Percentiles rank a stretch among this genome's conserved stretches.
phyloP scores from a whole-genome alignment of 2,113 vertebrate genomes.

The Chamaea fasciata region DNA sequence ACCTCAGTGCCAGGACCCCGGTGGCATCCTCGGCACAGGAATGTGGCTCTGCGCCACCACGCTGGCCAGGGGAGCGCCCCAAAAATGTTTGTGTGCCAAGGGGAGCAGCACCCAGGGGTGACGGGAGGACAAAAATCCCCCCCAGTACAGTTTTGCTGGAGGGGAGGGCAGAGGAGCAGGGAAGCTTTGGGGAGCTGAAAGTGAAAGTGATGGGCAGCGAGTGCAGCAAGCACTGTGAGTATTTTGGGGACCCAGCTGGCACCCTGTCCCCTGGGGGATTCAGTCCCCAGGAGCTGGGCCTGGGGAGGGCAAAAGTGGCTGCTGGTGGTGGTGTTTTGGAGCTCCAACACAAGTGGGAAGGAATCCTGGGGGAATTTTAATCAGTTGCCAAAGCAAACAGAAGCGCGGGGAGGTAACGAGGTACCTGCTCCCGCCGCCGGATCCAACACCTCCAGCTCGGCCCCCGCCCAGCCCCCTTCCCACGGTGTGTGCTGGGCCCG shows the following conservation, averaged over 20 bases:
- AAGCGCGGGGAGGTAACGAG: neutral
- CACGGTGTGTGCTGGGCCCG: rapidly evolving
- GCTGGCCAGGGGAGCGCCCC: rapidly evolving
- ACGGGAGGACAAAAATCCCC: neutral
- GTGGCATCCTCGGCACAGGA: neutral
- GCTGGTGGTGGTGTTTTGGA: neutral
- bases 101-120: neutral
- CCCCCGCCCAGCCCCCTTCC: neutral
- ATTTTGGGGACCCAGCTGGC: neutral
- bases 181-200: neutral
- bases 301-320: neutral
- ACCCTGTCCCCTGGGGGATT: neutral
- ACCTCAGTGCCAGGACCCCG: rapidly evolving
- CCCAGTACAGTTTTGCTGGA: neutral
- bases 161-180: neutral
- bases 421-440: neutral
- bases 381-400: constrained; percentile 36
- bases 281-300: neutral
- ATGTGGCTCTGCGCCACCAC: neutral
- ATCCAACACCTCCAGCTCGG: neutral
- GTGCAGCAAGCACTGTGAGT: rapidly evolving
- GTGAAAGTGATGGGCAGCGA: neutral
- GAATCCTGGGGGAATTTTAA: neutral
- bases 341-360: neutral
- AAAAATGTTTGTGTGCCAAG: neutral